Evolutionary conservation across 2,797 vertebrate genomes (phyloP).

Genomic region (Mormyrops boulengeri): DNA sequence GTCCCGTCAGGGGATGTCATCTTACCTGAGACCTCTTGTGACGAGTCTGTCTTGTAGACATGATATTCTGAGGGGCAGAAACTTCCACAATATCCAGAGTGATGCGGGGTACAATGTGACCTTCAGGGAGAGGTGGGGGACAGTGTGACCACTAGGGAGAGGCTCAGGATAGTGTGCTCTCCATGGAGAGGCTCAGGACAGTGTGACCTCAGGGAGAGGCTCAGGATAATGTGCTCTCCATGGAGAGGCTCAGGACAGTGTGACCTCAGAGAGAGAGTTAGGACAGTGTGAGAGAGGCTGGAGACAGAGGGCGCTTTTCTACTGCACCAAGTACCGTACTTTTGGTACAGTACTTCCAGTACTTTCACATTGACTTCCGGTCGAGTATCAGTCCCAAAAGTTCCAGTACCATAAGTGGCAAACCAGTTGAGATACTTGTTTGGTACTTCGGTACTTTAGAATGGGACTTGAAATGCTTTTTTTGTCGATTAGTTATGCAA

Average conservation of each 20-base stretch:
- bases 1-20: constrained; percentile 25
- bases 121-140: background rate
- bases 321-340: no score
- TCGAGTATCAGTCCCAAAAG: no score
- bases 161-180: background rate
- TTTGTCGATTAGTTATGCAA: no score
- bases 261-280: background rate
- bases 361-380: no score
- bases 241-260: background rate
- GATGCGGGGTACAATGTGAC: background rate
- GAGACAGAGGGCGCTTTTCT: background rate
- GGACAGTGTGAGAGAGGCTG: background rate
- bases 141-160: background rate
- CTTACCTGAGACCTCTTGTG: background rate
- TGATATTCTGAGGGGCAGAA: background rate
- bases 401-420: no score
- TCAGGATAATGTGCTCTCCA: background rate
- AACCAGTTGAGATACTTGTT: no score
- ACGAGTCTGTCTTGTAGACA: background rate
- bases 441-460: no score
- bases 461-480: no score
- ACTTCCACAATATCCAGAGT: background rate
- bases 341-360: no score
- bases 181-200: background rate
- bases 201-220: background rate